Percentiles rank a stretch among this genome's conserved stretches.
phyloP scores from a whole-genome alignment of 2,888 invertebrate genomes.

The Timandra comae region DNA sequence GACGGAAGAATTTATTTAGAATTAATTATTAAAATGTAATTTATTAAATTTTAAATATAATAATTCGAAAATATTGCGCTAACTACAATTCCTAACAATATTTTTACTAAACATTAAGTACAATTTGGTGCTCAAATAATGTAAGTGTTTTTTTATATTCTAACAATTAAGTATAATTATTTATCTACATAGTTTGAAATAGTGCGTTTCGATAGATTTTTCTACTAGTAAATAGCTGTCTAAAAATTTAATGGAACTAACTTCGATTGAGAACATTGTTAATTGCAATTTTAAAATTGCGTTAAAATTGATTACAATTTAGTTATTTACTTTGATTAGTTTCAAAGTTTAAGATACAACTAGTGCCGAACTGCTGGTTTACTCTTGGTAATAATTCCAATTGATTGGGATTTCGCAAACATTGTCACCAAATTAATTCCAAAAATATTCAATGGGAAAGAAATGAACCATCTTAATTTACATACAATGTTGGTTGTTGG shows the following conservation, averaged over 20 bases:
- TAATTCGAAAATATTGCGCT: conserved; percentile 48
- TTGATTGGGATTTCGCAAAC: no score
- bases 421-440: no score
- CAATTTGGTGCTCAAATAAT: conserved; percentile 76
- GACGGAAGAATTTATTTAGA: conserved; percentile 44
- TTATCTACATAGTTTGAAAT: conserved; percentile 66
- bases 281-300: no score
- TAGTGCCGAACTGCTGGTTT: no score
- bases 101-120: conserved; percentile 76
- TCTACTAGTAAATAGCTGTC: conserved; percentile 30
- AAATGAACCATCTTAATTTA: no score
- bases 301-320: no score
- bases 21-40: conserved; percentile 19
- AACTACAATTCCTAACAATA: conserved; percentile 52
- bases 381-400: no score
- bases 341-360: no score
- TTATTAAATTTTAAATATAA: conserved; percentile 12
- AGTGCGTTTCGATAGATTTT: conserved; percentile 50
- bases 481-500: no score
- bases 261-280: no score
- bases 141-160: conserved; percentile 67
- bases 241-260: conserved; percentile 32
- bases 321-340: no score
- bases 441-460: no score
- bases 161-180: conserved; percentile 58